phyloP scores from a whole-genome alignment of 2,113 vertebrate genomes.

The Megalops atlanticus region DNA sequence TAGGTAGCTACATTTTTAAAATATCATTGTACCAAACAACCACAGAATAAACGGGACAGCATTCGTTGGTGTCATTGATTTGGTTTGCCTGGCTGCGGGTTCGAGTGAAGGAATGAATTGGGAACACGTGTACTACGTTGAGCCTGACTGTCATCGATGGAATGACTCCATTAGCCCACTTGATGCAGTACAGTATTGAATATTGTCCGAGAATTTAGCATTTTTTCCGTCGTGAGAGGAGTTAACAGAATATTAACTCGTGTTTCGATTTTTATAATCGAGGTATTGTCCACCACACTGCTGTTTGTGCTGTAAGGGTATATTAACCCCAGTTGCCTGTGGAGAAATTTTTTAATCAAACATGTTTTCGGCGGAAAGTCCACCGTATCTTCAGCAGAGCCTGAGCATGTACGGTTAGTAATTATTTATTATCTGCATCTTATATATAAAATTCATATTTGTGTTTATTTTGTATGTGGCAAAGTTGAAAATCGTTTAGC shows the following conservation, averaged over 20 bases:
- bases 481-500: no score
- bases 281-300: no score
- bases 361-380: slow-evolving; percentile 78
- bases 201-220: neutral
- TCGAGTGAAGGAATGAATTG: neutral
- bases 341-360: slow-evolving; percentile 41
- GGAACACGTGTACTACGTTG: neutral
- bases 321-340: slow-evolving; percentile 29
- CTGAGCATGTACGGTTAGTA: slow-evolving; percentile 80
- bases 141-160: no score
- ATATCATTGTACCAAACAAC: no score
- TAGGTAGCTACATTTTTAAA: no score
- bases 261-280: no score
- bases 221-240: neutral
- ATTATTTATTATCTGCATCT: slow-evolving; percentile 7
- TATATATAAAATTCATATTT: no score
- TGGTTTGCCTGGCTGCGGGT: neutral
- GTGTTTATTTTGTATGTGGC: no score
- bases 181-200: no score
- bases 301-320: slow-evolving; percentile 36
- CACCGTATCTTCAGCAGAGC: slow-evolving; percentile 75
- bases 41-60: no score
- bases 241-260: no score
- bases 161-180: neutral
- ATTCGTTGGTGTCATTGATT: no score